Conservation (phyloP, 2,888 invertebrate species). For the Cacoxenus indagator region DNA sequence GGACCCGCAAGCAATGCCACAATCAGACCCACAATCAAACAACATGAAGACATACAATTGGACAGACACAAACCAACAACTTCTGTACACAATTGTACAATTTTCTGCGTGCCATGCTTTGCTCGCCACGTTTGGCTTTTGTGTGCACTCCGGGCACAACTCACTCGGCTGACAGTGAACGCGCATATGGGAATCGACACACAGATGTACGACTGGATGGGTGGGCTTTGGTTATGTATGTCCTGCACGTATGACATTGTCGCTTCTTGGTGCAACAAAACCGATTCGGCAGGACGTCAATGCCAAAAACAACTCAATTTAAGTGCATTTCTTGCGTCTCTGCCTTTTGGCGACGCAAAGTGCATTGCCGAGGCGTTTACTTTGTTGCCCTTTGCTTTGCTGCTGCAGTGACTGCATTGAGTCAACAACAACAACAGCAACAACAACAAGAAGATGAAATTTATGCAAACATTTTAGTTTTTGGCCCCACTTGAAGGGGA, state of each 20-base stretch:
- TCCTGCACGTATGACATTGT: conserved; percentile 15
- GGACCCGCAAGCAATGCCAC: no score
- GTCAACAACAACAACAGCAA: neutral
- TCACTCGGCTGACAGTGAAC: neutral
- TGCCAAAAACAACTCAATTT: neutral
- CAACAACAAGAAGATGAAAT: conserved; percentile 1
- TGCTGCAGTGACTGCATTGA: neutral
- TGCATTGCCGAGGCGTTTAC: neutral
- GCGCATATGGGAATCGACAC: neutral
- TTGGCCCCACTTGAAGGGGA: neutral
- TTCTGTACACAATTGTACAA: neutral
- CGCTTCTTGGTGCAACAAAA: conserved; percentile 5
- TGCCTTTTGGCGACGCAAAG: neutral
- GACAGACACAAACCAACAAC: no score
- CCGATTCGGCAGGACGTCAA: no score
- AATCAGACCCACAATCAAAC: conserved; percentile 41
- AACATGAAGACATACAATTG: conserved; percentile 27
- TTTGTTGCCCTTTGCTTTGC: neutral
- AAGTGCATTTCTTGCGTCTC: neutral
- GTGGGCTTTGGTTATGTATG: conserved; percentile 3
- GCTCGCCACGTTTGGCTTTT: neutral
- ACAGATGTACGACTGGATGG: neutral
- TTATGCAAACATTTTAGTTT: conserved; percentile 3
- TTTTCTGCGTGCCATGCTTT: neutral
- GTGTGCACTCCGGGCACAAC: neutral